A percentile compares a stretch with the other conserved stretches of the same genome.
Evolutionary conservation across 1,140 invertebrate genomes (phyloP).

Genomic region (Ladona fulva): DNA sequence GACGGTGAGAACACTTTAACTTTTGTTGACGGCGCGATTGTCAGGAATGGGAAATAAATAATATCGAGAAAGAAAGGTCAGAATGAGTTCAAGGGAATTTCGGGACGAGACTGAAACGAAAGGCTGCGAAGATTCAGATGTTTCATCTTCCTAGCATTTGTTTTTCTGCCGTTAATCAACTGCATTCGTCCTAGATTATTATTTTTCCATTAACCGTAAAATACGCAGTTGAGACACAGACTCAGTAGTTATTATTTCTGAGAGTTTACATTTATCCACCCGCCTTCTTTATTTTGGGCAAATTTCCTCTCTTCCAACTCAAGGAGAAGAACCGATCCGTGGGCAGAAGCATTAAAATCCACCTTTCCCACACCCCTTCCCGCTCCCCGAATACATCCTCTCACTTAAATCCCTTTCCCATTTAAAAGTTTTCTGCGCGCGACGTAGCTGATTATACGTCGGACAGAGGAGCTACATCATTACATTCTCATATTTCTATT

Average conservation of each 20-base stretch:
- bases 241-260: neutral
- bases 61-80: no score
- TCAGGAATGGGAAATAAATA: no score
- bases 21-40: no score
- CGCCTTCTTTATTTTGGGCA: neutral
- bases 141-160: neutral
- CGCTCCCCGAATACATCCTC: neutral
- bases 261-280: neutral
- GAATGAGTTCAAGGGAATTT: no score
- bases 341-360: neutral
- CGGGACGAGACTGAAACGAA: no score
- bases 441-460: neutral
- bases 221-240: neutral
- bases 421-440: neutral
- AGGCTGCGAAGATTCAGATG: no score
- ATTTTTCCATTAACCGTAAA: neutral
- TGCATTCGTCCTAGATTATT: neutral
- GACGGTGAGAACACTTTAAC: no score
- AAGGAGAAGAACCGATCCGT: neutral
- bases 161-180: neutral
- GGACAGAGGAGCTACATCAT: neutral
- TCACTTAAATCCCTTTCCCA: neutral
- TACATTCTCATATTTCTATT: neutral
- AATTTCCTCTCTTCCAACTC: neutral
- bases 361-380: neutral